Conservation (phyloP, 2,888 invertebrate species). For the Scaptomyza flava region DNA sequence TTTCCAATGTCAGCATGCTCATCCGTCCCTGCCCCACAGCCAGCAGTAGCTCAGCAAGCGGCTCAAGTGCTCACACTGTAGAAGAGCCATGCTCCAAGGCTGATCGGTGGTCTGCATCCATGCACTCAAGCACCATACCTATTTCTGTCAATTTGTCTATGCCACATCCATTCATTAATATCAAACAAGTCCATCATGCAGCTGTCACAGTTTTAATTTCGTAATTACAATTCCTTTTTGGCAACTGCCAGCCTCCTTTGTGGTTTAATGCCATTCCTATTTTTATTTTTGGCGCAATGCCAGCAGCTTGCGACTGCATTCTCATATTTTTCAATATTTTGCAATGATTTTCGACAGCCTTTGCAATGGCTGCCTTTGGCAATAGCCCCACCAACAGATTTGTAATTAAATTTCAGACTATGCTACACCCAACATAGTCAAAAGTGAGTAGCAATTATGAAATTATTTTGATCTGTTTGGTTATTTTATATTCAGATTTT, state of each 20-base stretch:
- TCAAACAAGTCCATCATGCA: conserved; percentile 75
- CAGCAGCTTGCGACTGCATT: conserved; percentile 39
- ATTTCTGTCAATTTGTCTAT: conserved; percentile 61
- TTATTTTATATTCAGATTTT: not conserved
- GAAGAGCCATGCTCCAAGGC: conserved; percentile 48
- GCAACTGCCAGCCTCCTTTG: conserved; percentile 25
- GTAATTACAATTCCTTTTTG: conserved; percentile 70
- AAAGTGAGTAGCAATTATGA: not conserved
- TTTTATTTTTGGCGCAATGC: conserved; percentile 51
- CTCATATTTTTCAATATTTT: conserved; percentile 57
- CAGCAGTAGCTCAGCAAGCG: conserved; percentile 40
- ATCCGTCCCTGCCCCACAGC: conserved; percentile 49
- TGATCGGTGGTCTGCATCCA: conserved; percentile 39
- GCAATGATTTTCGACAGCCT: conserved; percentile 69
- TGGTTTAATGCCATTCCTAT: conserved; percentile 4
- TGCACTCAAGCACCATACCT: conserved; percentile 9
- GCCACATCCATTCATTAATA: conserved; percentile 66
- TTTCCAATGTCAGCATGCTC: conserved; percentile 57
- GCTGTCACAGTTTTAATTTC: conserved; percentile 75
- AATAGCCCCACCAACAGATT: conserved; percentile 54
- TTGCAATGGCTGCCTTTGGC: conserved; percentile 41
- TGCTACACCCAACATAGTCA: conserved; percentile 5
- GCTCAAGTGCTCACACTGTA: conserved; percentile 47
- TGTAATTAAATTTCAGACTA: conserved; percentile 51
- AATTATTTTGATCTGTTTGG: not conserved